Evolutionary conservation across 2,797 vertebrate genomes (phyloP).

Genomic region (Pempheris klunzingeri): DNA sequence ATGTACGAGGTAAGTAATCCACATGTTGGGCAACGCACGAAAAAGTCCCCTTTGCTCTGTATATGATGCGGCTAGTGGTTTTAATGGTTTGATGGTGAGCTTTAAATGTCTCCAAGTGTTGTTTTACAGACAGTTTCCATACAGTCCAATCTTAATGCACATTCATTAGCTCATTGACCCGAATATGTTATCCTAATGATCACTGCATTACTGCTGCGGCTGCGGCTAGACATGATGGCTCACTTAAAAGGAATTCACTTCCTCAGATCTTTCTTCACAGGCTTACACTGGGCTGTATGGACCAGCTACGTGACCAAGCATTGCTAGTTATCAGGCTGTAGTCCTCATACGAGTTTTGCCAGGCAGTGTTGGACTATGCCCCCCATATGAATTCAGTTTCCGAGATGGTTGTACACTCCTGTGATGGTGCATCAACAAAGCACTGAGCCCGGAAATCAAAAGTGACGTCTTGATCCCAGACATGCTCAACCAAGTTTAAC

Average conservation of each 20-base stretch:
- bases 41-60: constrained; percentile 11
- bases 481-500: constrained; percentile 59
- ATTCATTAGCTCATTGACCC: constrained; percentile 77
- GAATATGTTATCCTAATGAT: constrained; percentile 71
- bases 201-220: constrained; percentile 42
- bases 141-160: constrained; percentile 65
- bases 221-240: constrained; percentile 53
- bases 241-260: constrained; percentile 71
- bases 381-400: constrained; percentile 34
- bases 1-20: constrained; percentile 40
- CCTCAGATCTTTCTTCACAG: constrained; percentile 71
- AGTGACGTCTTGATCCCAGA: constrained; percentile 51
- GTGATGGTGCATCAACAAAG: constrained; percentile 34
- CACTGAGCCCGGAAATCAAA: constrained; percentile 55
- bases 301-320: constrained; percentile 25
- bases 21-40: constrained; percentile 36
- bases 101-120: constrained; percentile 40
- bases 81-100: constrained; percentile 50
- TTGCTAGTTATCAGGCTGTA: constrained; percentile 21
- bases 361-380: constrained; percentile 37
- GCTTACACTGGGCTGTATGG: constrained; percentile 25
- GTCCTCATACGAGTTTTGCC: constrained; percentile 46
- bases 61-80: constrained; percentile 29
- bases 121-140: constrained; percentile 22
- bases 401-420: constrained; percentile 18